Percentiles rank a stretch among this genome's conserved stretches.
Evolutionary conservation across 2,113 vertebrate genomes (phyloP).

Genomic region (Bufo gargarizans): DNA sequence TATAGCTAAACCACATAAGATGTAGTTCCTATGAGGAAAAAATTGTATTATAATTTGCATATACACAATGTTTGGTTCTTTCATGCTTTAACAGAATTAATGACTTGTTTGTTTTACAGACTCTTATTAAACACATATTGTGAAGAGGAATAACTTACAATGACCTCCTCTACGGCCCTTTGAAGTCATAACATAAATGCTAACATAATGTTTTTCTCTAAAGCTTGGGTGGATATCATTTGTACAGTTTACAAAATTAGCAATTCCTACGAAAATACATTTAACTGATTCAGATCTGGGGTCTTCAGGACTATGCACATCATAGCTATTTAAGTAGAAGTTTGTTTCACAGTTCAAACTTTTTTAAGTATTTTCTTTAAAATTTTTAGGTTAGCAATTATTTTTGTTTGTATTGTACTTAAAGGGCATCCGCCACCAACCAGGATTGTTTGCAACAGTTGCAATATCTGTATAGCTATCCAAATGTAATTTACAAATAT

Average conservation of each 20-base stretch:
- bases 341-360: too few species aligned
- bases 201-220: background rate
- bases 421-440: too few species aligned
- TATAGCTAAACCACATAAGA: slow-evolving; percentile 10
- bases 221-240: background rate
- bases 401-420: too few species aligned
- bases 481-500: too few species aligned
- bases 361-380: too few species aligned
- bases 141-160: background rate
- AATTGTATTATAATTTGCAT: background rate
- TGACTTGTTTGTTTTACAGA: slow-evolving; percentile 13
- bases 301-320: too few species aligned
- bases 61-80: background rate
- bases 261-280: background rate
- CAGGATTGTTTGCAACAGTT: too few species aligned
- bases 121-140: slow-evolving; percentile 9
- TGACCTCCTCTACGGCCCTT: background rate
- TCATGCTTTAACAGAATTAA: background rate
- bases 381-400: too few species aligned
- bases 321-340: too few species aligned
- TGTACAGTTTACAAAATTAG: background rate
- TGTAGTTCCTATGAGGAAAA: background rate
- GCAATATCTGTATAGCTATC: too few species aligned
- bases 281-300: background rate
- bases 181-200: background rate